A percentile compares a stretch with the other conserved stretches of the same genome.
Conservation (phyloP, 1,140 invertebrate species). For the Cydia strobilella region DNA sequence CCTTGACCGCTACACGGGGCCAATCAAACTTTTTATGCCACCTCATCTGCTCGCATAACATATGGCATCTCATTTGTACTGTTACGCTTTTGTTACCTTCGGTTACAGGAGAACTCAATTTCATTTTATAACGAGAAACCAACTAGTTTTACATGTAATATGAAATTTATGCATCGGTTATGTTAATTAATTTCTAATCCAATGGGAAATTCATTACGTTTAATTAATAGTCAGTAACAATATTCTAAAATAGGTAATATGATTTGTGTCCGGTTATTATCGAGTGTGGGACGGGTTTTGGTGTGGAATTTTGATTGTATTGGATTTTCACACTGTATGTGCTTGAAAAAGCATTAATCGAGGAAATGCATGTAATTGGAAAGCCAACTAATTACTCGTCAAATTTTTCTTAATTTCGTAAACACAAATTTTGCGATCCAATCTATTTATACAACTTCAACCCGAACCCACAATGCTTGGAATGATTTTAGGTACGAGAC, state of each 20-base stretch:
- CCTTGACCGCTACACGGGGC: slow-evolving; percentile 27
- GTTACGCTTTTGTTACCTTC: slow-evolving; percentile 11
- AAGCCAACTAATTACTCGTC: too few relatives aligned
- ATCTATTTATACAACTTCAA: too few relatives aligned
- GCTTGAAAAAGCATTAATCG: too few relatives aligned
- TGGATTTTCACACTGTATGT: too few relatives aligned
- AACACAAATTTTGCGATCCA: too few relatives aligned
- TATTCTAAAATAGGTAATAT: not conserved
- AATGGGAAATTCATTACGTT: not conserved
- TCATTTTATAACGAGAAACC: not conserved
- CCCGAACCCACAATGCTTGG: too few relatives aligned
- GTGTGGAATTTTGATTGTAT: too few relatives aligned
- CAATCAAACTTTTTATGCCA: slow-evolving; percentile 30
- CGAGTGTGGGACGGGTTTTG: too few relatives aligned
- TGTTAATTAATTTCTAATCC: not conserved
- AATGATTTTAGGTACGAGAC: too few relatives aligned
- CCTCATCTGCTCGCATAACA: slow-evolving; percentile 29
- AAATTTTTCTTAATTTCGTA: too few relatives aligned
- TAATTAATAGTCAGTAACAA: not conserved
- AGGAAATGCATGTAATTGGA: too few relatives aligned
- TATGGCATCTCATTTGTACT: slow-evolving; percentile 15
- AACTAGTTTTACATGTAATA: not conserved
- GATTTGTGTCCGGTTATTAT: too few relatives aligned
- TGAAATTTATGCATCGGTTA: not conserved
- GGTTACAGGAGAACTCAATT: slow-evolving; percentile 20